phyloP scores from a whole-genome alignment of 1,140 invertebrate species.

The Drosophila cardini region DNA sequence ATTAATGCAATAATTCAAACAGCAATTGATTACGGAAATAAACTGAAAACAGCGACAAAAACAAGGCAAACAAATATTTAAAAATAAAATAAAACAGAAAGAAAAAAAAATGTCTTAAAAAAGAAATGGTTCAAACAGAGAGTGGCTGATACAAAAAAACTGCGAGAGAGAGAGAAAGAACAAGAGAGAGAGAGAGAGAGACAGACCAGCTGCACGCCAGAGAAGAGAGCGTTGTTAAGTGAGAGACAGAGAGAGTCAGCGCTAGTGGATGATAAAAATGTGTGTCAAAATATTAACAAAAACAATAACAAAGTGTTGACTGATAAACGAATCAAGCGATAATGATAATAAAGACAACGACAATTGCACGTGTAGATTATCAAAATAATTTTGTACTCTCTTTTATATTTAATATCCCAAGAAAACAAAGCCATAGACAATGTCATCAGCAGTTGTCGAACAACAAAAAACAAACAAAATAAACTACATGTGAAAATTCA shows the following conservation, averaged over 20 bases:
- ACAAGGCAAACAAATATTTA: constrained; percentile 25
- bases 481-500: constrained; percentile 47
- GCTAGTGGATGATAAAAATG: constrained; percentile 54
- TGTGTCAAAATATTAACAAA: constrained; percentile 63
- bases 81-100: constrained; percentile 28
- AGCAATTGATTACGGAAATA: background rate
- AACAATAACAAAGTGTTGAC: constrained; percentile 16
- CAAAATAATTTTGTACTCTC: constrained; percentile 23
- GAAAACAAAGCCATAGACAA: constrained; percentile 13
- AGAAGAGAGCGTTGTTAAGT: background rate
- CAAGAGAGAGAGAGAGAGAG: constrained; percentile 8
- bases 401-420: background rate
- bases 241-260: constrained; percentile 17
- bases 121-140: constrained; percentile 20
- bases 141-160: constrained; percentile 11
- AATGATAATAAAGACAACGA: constrained; percentile 8
- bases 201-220: background rate
- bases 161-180: background rate
- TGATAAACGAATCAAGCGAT: constrained; percentile 25
- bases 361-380: constrained; percentile 34
- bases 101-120: constrained; percentile 9
- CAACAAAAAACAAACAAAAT: constrained; percentile 27
- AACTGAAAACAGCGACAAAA: constrained; percentile 26
- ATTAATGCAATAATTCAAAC: constrained; percentile 19
- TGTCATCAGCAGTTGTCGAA: background rate